These are phyloP conservation scores for Porites cylindrica DNA, from an alignment of 92 coral and sea anemone species.

Conservation along the genomic window DNA sequence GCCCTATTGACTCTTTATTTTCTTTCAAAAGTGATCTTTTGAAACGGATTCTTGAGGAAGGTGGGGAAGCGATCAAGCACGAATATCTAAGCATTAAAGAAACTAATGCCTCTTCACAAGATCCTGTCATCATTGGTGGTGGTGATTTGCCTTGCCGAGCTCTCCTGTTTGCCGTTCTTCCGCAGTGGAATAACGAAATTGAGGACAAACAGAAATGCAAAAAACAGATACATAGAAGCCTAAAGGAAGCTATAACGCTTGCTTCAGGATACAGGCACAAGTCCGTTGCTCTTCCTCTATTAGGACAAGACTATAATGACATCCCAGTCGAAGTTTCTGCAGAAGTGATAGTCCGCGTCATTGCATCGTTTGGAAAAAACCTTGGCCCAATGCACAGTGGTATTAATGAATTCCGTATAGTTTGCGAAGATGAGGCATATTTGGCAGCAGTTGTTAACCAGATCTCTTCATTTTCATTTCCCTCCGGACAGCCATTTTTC, in stretches of 20 bases:
- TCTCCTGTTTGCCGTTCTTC: slow-evolving; percentile 55
- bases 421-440: slow-evolving; percentile 24
- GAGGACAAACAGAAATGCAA: background rate
- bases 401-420: slow-evolving; percentile 1
- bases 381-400: slow-evolving; percentile 42
- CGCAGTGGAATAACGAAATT: slow-evolving; percentile 34
- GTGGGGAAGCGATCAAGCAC: slow-evolving; percentile 62
- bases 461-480: background rate
- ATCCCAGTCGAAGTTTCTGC: slow-evolving; percentile 29
- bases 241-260: background rate
- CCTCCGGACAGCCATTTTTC: background rate
- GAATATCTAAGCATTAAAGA: slow-evolving; percentile 49
- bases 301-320: slow-evolving; percentile 22
- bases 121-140: slow-evolving; percentile 36
- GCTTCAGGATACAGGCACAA: slow-evolving; percentile 32
- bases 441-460: background rate
- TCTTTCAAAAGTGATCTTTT: slow-evolving; percentile 66
- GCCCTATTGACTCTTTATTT: slow-evolving; percentile 68
- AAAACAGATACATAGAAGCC: background rate
- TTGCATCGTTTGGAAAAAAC: slow-evolving; percentile 3
- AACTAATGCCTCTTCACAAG: slow-evolving; percentile 14
- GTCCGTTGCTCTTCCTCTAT: slow-evolving; percentile 30
- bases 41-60: slow-evolving; percentile 57
- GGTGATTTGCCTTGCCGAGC: slow-evolving; percentile 60
- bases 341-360: slow-evolving; percentile 21